These are phyloP conservation scores for Drymonia ruficornis DNA, from an alignment of 2,888 invertebrate species.

Conservation along the genomic window DNA sequence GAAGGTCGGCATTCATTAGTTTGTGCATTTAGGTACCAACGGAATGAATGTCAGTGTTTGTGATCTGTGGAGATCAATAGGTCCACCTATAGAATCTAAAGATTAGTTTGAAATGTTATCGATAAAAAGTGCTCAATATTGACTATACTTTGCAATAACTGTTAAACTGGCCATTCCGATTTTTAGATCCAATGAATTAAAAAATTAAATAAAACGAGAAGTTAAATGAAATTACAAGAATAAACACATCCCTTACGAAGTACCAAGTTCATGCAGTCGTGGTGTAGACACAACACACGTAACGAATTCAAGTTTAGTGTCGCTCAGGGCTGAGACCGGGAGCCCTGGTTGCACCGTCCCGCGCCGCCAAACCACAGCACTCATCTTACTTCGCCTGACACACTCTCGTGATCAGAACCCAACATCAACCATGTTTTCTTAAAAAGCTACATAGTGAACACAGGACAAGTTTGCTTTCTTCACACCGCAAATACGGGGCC, in stretches of 20 bases:
- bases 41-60: too few relatives aligned
- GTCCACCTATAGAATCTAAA: too few relatives aligned
- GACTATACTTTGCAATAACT: too few relatives aligned
- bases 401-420: conserved; percentile 16
- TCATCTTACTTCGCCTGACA: conserved; percentile 10
- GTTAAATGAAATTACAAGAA: background rate
- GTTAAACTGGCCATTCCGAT: too few relatives aligned
- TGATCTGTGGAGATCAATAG: too few relatives aligned
- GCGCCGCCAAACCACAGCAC: conserved; percentile 35
- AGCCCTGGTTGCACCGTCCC: conserved; percentile 49
- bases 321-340: conserved; percentile 60
- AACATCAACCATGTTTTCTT: conserved; percentile 21
- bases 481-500: conserved; percentile 54
- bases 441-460: conserved; percentile 32
- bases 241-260: conserved; percentile 13
- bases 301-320: conserved; percentile 80
- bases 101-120: too few relatives aligned
- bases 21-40: too few relatives aligned
- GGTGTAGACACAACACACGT: conserved; percentile 64
- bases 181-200: too few relatives aligned
- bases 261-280: conserved; percentile 41
- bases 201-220: too few relatives aligned
- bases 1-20: too few relatives aligned
- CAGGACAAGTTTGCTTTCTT: conserved; percentile 47
- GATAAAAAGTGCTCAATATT: too few relatives aligned